Evolutionary conservation across 2,888 invertebrate species (phyloP).

Genomic region (Diarsia dahlii): DNA sequence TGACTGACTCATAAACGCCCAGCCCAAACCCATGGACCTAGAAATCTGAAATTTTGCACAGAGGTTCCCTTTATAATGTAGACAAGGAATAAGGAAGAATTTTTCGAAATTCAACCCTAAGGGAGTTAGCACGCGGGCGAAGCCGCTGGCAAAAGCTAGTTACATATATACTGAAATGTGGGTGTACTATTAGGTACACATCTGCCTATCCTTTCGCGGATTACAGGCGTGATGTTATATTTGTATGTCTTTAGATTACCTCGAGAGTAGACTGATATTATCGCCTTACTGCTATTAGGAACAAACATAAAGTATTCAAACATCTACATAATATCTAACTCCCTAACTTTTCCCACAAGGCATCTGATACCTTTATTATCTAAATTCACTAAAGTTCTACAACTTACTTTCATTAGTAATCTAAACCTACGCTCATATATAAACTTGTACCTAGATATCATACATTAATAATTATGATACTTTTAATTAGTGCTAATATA

Average conservation of each 20-base stretch:
- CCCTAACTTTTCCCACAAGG: not conserved
- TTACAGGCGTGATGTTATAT: not conserved
- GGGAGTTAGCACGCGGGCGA: too few relatives aligned
- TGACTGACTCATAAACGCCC: too few relatives aligned
- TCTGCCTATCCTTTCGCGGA: not conserved
- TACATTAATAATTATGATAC: constrained; percentile 11
- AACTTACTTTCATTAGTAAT: constrained; percentile 20
- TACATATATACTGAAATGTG: too few relatives aligned
- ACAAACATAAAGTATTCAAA: not conserved
- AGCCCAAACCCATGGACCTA: too few relatives aligned
- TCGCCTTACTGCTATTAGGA: not conserved
- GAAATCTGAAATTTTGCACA: too few relatives aligned
- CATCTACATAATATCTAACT: not conserved
- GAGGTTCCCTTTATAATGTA: too few relatives aligned
- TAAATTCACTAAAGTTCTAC: constrained; percentile 5
- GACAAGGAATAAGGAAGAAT: too few relatives aligned
- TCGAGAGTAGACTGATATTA: not conserved
- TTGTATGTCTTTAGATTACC: not conserved
- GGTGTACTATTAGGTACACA: not conserved
- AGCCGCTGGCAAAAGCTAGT: too few relatives aligned
- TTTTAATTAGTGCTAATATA: constrained; percentile 28
- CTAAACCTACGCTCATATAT: not conserved
- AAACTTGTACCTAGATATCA: not conserved
- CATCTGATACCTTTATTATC: not conserved
- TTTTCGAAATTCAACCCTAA: too few relatives aligned